Evolutionary conservation across 2,113 vertebrate species (phyloP).

Genomic region (Hippopotamus amphibius): DNA sequence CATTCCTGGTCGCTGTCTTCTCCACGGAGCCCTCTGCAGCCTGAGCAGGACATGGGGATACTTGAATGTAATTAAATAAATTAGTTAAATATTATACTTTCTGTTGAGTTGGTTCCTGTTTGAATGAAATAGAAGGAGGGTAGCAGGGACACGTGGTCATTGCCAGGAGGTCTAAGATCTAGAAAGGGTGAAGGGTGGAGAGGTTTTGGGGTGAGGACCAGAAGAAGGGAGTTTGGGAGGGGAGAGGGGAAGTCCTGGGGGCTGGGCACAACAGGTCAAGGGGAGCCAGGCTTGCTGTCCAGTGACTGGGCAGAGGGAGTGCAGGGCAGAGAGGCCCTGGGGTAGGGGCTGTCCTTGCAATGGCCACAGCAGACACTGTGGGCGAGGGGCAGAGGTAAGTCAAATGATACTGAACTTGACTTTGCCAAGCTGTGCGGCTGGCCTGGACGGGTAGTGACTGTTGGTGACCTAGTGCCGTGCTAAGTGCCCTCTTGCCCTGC

Average conservation of each 20-base stretch:
- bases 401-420: background rate
- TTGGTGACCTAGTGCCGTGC: background rate
- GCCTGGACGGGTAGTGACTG: no score
- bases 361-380: no score
- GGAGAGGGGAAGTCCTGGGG: background rate
- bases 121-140: background rate
- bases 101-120: background rate
- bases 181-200: background rate
- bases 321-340: background rate
- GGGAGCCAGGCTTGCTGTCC: no score
- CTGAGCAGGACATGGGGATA: background rate
- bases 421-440: accelerated
- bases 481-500: background rate
- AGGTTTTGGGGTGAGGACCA: background rate
- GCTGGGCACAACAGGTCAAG: no score
- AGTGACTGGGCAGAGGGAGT: no score
- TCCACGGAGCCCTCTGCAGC: background rate
- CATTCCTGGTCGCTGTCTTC: background rate
- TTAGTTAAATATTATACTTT: background rate
- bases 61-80: background rate
- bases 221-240: background rate
- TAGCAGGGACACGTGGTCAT: accelerated
- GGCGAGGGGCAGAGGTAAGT: accelerated
- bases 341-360: accelerated
- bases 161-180: background rate